These are phyloP conservation scores for Poeciliopsis occidentalis DNA, from an alignment of 2,113 vertebrate genomes.

Conservation along the genomic window DNA sequence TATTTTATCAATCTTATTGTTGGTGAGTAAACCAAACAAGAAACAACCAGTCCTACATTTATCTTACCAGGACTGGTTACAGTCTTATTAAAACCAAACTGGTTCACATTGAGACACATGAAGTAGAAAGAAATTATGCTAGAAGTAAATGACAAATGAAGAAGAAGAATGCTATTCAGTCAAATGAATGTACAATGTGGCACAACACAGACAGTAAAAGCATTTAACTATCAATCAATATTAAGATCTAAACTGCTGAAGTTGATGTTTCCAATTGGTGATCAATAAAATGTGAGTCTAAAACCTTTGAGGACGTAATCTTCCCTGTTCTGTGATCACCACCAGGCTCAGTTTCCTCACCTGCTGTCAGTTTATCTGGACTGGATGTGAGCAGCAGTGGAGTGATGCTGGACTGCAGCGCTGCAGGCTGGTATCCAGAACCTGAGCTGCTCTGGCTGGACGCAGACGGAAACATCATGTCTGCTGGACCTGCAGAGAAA, in stretches of 20 bases:
- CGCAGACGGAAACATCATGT: conserved; percentile 2
- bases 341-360: conserved; percentile 4
- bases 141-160: too few relatives aligned
- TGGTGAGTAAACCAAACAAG: conserved; percentile 5
- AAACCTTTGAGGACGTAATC: background rate
- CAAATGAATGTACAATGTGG: too few relatives aligned
- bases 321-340: fast-evolving
- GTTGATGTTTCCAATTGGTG: background rate
- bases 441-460: conserved; percentile 29
- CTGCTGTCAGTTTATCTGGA: background rate
- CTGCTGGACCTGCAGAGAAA: conserved; percentile 22
- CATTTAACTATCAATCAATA: too few relatives aligned
- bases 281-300: background rate
- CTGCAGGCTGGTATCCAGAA: conserved; percentile 30
- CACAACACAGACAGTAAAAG: too few relatives aligned
- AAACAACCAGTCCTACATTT: too few relatives aligned
- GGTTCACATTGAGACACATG: too few relatives aligned
- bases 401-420: background rate
- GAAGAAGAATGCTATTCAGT: too few relatives aligned
- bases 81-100: too few relatives aligned
- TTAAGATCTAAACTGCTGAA: too few relatives aligned
- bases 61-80: too few relatives aligned
- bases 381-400: background rate
- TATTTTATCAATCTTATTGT: conserved; percentile 11
- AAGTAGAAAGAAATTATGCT: too few relatives aligned